Evolutionary conservation across 2,888 invertebrate species (phyloP).

Genomic region (Eurytoma adleriae): DNA sequence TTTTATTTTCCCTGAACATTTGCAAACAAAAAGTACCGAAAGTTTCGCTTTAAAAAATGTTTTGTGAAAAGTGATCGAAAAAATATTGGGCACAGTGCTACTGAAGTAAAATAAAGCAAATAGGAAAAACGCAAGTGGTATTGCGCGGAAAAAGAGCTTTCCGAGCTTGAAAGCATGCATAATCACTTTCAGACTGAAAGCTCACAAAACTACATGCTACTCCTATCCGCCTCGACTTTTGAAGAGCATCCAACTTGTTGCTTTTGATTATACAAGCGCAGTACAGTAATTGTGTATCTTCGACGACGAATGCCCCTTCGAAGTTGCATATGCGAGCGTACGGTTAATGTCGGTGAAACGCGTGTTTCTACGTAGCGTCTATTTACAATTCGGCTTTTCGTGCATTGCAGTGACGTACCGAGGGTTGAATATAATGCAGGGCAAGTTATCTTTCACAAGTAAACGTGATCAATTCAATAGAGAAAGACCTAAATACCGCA

Average conservation of each 20-base stretch:
- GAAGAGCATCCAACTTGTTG: conserved; percentile 69
- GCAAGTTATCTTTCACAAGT: no score
- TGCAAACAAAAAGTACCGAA: no score
- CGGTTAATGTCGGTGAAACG: no score
- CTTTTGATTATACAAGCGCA: conserved; percentile 61
- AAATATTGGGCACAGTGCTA: not conserved
- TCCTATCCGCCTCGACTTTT: conserved; percentile 65
- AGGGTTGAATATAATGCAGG: no score
- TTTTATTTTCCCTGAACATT: no score
- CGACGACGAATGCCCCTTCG: conserved; percentile 30
- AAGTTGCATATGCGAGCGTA: not conserved
- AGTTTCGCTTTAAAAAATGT: no score
- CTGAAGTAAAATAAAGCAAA: conserved; percentile 25
- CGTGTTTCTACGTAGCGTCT: no score
- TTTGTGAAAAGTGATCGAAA: not conserved
- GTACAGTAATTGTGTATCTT: conserved; percentile 46
- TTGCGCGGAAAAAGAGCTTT: not conserved
- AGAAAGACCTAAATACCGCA: no score
- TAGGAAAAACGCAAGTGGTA: not conserved
- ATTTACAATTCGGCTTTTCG: no score
- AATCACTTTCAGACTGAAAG: conserved; percentile 44
- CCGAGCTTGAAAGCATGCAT: conserved; percentile 44
- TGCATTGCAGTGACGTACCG: no score
- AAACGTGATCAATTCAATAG: no score
- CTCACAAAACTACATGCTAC: conserved; percentile 49